phyloP scores from a whole-genome alignment of 2,888 invertebrate genomes.

The Calameuta filiformis region DNA sequence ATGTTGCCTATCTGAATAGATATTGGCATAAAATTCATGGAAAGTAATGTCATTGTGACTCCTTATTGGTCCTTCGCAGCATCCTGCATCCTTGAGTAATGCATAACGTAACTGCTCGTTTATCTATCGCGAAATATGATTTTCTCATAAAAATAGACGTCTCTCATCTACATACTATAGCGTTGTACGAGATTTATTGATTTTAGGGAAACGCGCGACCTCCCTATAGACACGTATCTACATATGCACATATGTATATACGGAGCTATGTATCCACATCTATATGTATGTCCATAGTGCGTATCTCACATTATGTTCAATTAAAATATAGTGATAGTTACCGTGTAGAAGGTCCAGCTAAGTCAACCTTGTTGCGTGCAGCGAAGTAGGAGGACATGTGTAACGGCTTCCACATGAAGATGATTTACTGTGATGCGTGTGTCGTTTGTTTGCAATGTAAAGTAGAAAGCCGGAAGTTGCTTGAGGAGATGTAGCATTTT shows the following conservation, averaged over 20 bases:
- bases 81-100: not conserved
- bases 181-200: not conserved
- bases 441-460: not conserved
- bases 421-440: not conserved
- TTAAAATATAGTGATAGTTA: not conserved
- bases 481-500: too few species aligned
- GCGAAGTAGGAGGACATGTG: not conserved
- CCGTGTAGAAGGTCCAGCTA: not conserved
- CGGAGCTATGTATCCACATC: not conserved
- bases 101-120: not conserved
- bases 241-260: not conserved
- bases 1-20: not conserved
- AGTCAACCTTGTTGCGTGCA: not conserved
- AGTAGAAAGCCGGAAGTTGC: too few species aligned
- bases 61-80: not conserved
- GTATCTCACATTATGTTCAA: not conserved
- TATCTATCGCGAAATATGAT: not conserved
- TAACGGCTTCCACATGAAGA: not conserved
- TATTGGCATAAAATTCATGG: not conserved
- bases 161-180: not conserved
- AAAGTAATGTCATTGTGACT: too few species aligned
- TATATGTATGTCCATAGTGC: not conserved
- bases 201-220: not conserved
- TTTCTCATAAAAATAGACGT: not conserved
- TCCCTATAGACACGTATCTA: not conserved